phyloP scores from a whole-genome alignment of 2,113 vertebrate genomes.

The Anguilla japonica region DNA sequence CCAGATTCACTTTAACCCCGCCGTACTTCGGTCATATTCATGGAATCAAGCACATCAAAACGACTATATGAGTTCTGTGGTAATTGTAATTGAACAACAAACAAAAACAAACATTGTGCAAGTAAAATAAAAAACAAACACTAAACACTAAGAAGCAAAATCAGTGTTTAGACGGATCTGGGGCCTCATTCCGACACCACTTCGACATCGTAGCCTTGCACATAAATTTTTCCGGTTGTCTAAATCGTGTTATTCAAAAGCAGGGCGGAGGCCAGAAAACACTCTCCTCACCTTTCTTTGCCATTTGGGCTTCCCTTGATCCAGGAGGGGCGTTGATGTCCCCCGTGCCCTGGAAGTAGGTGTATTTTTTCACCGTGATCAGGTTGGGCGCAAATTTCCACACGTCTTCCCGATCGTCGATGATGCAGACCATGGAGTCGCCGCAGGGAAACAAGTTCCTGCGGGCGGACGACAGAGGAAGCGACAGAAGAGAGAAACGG shows the following conservation, averaged over 20 bases:
- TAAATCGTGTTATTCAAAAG: neutral
- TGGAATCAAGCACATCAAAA: neutral
- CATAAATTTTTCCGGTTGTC: neutral
- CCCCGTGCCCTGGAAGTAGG: constrained; percentile 93
- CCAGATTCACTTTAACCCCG: neutral
- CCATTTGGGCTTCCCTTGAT: constrained; percentile 77
- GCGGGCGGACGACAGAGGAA: constrained; percentile 2
- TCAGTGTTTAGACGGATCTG: neutral
- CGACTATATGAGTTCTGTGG: neutral
- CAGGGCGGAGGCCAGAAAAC: neutral
- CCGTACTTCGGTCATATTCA: neutral
- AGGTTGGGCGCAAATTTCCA: constrained; percentile 98
- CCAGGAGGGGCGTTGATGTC: constrained; percentile 92
- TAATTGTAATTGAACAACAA: neutral
- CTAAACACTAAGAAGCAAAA: neutral
- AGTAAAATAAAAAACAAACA: neutral
- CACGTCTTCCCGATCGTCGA: constrained; percentile 97
- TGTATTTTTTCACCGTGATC: constrained; percentile 97
- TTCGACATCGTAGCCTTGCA: neutral
- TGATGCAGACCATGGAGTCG: constrained; percentile 98
- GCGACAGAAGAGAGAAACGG: neutral
- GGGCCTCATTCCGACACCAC: neutral
- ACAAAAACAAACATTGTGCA: neutral
- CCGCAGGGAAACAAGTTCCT: constrained; percentile 98
- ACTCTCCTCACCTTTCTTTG: constrained; percentile 76